Evolutionary conservation across 2,888 invertebrate species (phyloP), one percentile per base, ranked within the genome.

Genomic region (Sesamia inferens): DNA sequence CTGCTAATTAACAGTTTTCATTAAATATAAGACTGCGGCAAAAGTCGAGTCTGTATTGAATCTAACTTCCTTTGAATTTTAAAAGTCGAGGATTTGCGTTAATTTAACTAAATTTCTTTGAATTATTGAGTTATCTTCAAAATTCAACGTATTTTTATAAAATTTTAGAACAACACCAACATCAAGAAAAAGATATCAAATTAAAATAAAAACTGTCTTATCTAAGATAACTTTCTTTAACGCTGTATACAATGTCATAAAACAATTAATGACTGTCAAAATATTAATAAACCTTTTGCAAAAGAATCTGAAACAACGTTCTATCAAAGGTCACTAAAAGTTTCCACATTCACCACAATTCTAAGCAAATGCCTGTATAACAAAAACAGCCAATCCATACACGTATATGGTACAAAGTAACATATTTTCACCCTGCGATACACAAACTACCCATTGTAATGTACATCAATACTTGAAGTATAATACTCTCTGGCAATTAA

Each of bases 401-500:
- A 72, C 44, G 44, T 47, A 61, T 19, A 44, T 7, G 19, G 71
- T 66, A 67, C 68, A 74, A 74, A 78, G 70, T 73, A 63, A 73
- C 31, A 58, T 39, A 74, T 79, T 82, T 82, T 79, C 82, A 63
- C 47, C 42, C 47, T 39, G 86, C 42, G 81, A 78, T 77, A 83
- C 47, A 70, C 55, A 79, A 48, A 65, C 44, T 55, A 42, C 13
- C 47, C 42, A 76, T 82, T 82, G 65, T 82, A 2, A 39, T 48
- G 39, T 62, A 78, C 65, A 54, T 54, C 51, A 61, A 82, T 73
- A 54, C 74, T 65, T 42, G 19, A 51, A 14, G 24, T 55, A 47
- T 55, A 70, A n/a, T 79, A 77, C 54, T 73, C 78, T 70, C 48
- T 68, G 71, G 68, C 63, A 80, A 85, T 83, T 83, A 80, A 80